Evolutionary conservation across 2,888 invertebrate genomes (phyloP), one percentile per base, ranked within the genome.

Genomic region (Leptarthrus brevirostris): DNA sequence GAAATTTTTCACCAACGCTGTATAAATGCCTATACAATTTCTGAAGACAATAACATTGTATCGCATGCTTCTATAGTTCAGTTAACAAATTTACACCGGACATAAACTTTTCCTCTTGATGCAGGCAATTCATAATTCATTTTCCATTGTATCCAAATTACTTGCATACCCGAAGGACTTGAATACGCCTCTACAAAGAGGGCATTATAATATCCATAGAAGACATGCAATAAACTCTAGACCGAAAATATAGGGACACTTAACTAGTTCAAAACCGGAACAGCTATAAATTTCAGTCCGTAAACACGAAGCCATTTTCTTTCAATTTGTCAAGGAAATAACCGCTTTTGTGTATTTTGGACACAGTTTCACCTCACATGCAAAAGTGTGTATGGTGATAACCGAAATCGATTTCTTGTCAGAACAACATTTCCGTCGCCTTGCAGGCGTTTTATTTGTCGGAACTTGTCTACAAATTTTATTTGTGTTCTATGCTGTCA

Each of bases 401-500:
- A 20, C 14, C 44, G 47, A 24, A 64, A 64, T 64, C 64, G 64
- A 64, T 64, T 64, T 64, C 47, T 64, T 22, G 12, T 44, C 40
- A 44, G 64, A 26, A 64, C 24, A 64, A 64, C 64, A 64, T 47
- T 64, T 64, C 64, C 64, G 64, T 47, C 64, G 64, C 64, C 64
- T 64, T 64, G 64, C 64, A 47, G 64, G 47, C 44, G 20, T 64
- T 64, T 64, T 64, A 64, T 47, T 12, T 14, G 12, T 20, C 64
- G 44, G 64, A 44, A 64, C 64, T 24, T 40, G 36, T 61, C 22
- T 40, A 40, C 36, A 61, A 61, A 61, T 61, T 61, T 40, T 49
- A 36, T 36, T 61, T 58, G 24, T 14, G 26, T n/a, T 54, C 24
- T 14, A 14, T 24, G 6, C 54, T 54, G 54, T 24, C 54, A 54